Evolutionary conservation across 2,113 vertebrate species (phyloP).

Genomic region (Saguinus midas): DNA sequence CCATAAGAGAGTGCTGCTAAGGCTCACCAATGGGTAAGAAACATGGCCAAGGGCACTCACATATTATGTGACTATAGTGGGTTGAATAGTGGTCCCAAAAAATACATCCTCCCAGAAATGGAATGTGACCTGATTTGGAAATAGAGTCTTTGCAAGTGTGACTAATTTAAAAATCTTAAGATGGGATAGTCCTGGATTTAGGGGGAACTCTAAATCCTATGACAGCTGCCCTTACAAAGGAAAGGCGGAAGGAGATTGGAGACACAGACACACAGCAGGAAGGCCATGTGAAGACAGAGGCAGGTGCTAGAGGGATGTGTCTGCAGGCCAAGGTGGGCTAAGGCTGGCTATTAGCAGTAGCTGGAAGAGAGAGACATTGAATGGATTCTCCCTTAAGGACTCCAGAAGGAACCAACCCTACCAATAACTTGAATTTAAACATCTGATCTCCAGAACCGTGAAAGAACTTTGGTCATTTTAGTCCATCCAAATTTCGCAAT

Average conservation of each 20-base stretch:
- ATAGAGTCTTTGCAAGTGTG: neutral
- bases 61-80: accelerated
- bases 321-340: accelerated
- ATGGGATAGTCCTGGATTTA: neutral
- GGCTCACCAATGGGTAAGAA: accelerated
- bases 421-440: too few relatives aligned
- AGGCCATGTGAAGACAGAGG: accelerated
- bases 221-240: neutral
- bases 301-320: neutral
- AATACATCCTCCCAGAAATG: neutral
- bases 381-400: too few relatives aligned
- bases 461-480: too few relatives aligned
- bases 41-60: accelerated
- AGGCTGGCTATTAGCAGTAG: neutral
- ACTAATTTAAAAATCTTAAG: neutral
- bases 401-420: neutral
- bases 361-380: too few relatives aligned
- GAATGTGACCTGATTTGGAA: neutral
- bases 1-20: neutral
- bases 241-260: neutral
- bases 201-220: neutral
- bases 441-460: accelerated
- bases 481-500: accelerated
- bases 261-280: neutral
- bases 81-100: neutral